Evolutionary conservation across 2,113 vertebrate species (phyloP).

Genomic region (Diphyllodes magnificus): DNA sequence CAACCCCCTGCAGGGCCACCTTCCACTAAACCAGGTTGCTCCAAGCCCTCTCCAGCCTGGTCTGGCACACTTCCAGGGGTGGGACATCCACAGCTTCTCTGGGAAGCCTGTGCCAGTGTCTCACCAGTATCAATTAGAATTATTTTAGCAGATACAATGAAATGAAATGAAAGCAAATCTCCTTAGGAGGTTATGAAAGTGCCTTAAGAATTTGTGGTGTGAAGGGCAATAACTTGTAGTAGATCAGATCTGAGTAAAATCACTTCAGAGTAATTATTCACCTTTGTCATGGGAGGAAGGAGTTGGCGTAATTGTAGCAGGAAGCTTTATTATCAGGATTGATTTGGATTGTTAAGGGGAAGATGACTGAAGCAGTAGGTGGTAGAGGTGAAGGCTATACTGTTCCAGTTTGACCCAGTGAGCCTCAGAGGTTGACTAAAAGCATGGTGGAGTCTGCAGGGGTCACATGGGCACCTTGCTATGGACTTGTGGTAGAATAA

Average conservation of each 20-base stretch:
- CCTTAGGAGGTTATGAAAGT: background rate
- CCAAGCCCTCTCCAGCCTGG: background rate
- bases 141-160: background rate
- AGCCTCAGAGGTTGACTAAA: background rate
- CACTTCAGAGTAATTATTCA: background rate
- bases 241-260: background rate
- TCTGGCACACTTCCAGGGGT: background rate
- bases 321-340: background rate
- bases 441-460: background rate
- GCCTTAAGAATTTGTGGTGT: background rate
- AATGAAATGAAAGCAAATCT: background rate
- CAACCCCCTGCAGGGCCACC: background rate
- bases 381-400: background rate
- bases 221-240: background rate
- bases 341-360: background rate
- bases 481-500: background rate
- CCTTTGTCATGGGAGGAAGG: background rate
- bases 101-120: background rate
- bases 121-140: background rate
- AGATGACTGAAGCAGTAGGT: background rate
- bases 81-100: background rate
- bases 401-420: background rate
- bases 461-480: background rate
- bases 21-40: background rate
- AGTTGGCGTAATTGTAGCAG: background rate